Evolutionary conservation across 2,797 vertebrate species (phyloP).

Genomic region (Esox masquinongy): DNA sequence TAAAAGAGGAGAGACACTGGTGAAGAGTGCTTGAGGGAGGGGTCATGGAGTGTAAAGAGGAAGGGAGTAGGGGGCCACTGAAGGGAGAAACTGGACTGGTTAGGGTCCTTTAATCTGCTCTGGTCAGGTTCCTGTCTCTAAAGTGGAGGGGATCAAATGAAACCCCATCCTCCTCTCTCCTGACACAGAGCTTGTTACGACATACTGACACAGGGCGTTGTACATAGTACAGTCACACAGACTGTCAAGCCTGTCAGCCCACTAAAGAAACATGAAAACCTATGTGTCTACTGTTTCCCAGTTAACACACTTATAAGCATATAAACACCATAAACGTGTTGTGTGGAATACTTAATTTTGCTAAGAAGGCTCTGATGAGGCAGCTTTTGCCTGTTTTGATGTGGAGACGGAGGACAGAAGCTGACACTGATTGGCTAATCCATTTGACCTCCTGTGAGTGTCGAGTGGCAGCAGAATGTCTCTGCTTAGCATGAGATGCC

Average conservation of each 20-base stretch:
- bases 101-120: slow-evolving; percentile 17
- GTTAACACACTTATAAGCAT: neutral
- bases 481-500: slow-evolving; percentile 15
- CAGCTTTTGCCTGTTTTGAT: slow-evolving; percentile 12
- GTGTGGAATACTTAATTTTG: neutral
- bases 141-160: slow-evolving; percentile 25
- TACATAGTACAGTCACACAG: neutral
- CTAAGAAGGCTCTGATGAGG: neutral
- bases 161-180: slow-evolving; percentile 4
- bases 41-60: neutral
- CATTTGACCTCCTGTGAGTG: slow-evolving; percentile 34
- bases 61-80: neutral
- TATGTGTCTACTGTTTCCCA: too few relatives aligned
- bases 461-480: slow-evolving; percentile 30
- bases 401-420: neutral
- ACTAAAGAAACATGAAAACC: neutral
- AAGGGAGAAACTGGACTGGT: neutral
- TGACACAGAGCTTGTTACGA: neutral
- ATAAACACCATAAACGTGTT: neutral
- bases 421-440: slow-evolving; percentile 26
- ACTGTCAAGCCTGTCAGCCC: neutral
- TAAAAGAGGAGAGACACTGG: neutral
- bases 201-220: neutral
- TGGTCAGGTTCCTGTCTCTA: neutral
- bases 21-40: neutral